Percentiles rank a stretch among this genome's conserved stretches.
These are phyloP conservation scores for Zenarchopterus dispar DNA, from an alignment of 2,797 vertebrate genomes.

Conservation along the genomic window DNA sequence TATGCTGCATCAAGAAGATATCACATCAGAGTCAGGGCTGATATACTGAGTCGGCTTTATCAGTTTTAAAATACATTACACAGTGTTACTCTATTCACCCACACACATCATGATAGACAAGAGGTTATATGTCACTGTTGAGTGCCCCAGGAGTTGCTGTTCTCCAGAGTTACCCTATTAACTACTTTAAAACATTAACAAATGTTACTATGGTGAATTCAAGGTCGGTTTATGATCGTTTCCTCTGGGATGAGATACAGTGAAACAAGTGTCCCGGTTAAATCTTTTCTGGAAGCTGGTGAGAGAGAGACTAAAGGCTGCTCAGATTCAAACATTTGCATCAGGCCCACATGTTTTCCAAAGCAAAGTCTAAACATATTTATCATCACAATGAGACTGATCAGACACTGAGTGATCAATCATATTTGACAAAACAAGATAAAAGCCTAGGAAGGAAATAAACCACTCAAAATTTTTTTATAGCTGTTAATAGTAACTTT, in stretches of 20 bases:
- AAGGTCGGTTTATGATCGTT: neutral
- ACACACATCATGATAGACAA: constrained; percentile 12
- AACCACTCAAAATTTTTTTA: neutral
- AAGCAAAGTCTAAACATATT: neutral
- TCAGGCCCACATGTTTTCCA: constrained; percentile 12
- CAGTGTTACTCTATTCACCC: constrained; percentile 39
- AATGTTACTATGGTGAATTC: neutral
- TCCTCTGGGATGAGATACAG: constrained; percentile 11
- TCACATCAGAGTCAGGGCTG: neutral
- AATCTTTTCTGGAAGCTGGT: constrained; percentile 4
- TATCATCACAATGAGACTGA: constrained; percentile 1
- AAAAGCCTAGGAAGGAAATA: too few relatives aligned
- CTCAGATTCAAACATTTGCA: constrained; percentile 10
- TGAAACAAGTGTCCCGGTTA: constrained; percentile 14
- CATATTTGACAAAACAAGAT: too few relatives aligned
- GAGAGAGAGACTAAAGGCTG: neutral
- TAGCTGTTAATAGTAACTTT: neutral
- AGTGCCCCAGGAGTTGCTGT: neutral
- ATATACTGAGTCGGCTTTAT: neutral
- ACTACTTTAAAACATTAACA: constrained; percentile 9
- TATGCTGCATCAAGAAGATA: constrained; percentile 2
- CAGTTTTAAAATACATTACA: constrained; percentile 51
- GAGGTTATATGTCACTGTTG: constrained; percentile 16
- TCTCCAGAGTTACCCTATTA: neutral
- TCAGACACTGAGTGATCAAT: too few relatives aligned